Evolutionary conservation across 2,113 vertebrate species (phyloP).

Genomic region (Limnothrissa miodon): DNA sequence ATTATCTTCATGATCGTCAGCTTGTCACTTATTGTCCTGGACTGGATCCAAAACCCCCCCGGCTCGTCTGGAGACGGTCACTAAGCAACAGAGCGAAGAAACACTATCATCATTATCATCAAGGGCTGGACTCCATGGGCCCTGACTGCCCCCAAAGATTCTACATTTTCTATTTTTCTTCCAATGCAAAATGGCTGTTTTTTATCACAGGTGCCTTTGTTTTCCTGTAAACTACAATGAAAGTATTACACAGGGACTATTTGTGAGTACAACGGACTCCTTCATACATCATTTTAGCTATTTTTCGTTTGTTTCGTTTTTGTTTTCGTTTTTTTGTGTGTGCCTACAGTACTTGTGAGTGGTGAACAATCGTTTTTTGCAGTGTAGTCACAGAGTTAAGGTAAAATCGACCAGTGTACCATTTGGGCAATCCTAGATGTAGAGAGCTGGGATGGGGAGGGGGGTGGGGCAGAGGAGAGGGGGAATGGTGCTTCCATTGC

Average conservation of each 20-base stretch:
- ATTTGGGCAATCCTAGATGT: not conserved
- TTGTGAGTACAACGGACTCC: conserved; percentile 21
- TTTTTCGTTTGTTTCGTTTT: not conserved
- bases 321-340: not conserved
- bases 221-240: conserved; percentile 21
- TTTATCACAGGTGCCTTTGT: conserved; percentile 14
- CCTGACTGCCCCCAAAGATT: conserved; percentile 56
- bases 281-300: not conserved
- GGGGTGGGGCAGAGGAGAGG: not conserved
- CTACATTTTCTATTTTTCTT: conserved; percentile 45
- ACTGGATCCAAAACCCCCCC: conserved; percentile 90
- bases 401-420: not conserved
- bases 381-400: conserved; percentile 18
- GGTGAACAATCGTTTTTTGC: not conserved
- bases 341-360: not conserved
- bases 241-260: conserved; percentile 44
- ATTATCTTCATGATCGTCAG: conserved; percentile 93
- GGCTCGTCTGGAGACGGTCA: conserved; percentile 67
- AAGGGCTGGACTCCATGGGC: conserved; percentile 48
- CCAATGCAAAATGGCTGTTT: not conserved
- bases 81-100: conserved; percentile 43
- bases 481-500: not conserved
- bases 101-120: not conserved
- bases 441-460: not conserved
- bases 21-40: conserved; percentile 87